Conservation (phyloP, 2,797 vertebrate species). For the Pangasius macronema region DNA sequence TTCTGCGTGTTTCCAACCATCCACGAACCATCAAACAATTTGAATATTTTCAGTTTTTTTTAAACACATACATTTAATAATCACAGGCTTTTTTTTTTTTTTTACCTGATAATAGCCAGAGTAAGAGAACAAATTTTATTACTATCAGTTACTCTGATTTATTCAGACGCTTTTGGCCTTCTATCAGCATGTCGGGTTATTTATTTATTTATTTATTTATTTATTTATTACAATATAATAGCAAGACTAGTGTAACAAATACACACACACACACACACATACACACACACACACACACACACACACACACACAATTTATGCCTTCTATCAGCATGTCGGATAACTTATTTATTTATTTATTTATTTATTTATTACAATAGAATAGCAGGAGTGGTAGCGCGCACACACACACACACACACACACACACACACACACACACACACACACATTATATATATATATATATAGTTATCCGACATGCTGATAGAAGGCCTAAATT, state of each 20-base stretch:
- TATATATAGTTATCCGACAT: no score
- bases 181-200: not conserved
- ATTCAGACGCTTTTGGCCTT: not conserved
- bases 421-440: no score
- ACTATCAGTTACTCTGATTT: not conserved
- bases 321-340: no score
- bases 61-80: not conserved
- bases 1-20: conserved; percentile 18
- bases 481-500: no score
- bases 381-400: not conserved
- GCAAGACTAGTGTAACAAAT: no score
- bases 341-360: not conserved
- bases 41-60: not conserved
- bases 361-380: not conserved
- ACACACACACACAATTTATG: no score
- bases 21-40: conserved; percentile 6
- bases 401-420: not conserved
- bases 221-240: not conserved
- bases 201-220: not conserved
- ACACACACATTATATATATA: no score
- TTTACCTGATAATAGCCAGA: not conserved
- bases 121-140: not conserved
- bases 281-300: no score
- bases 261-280: no score
- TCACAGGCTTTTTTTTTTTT: not conserved